Base-by-base conservation (phyloP, 2,797 vertebrate genomes). In the Morus bassanus region DNA sequence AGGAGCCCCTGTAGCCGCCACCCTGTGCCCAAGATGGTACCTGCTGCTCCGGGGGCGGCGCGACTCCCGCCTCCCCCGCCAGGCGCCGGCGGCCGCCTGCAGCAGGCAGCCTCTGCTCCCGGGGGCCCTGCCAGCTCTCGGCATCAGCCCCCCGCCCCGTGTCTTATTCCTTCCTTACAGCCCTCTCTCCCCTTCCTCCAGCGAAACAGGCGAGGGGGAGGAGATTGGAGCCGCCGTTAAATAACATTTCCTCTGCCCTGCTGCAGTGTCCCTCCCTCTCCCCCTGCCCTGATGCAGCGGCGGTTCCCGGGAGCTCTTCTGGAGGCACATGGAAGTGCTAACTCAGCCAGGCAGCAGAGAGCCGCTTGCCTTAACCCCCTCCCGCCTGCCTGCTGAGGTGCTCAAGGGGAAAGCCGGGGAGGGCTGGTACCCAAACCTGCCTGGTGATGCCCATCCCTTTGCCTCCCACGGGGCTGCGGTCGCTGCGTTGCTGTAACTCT, bases 331-430 rank as follows among this genome's bases (percentile, higher is more conserved):
- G 96, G 97, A 95, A 82, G 56, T 0, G 94, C 94, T 63, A 61
- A 41, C 95, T 83, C 96, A 25, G 97, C 78, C 96, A 16, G 48
- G 90, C 91, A 67, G 61, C 85, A 12, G 43, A 4, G 23, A 79
- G 69, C 54, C 7, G 72, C 46, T 27, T 2, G 83, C 89, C 65
- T 97, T 97, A 96, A 97, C 95, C 95, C 90, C 43, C 94, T 93
- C 95, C 1, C 60, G 61, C 41, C 97, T 3, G 78, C 28, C 16
- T 4, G 9, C 51, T 0, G 24, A 43, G 74, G 46, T 43, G 86
- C 79, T 43, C 28, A 50, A 2, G 10, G 22, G 33, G 13, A 6
- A 11, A 13, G 16, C 3, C 9, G 14, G 11, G 2, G 9, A 14
- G 45, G 12, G 1, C 18, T 1, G 25, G 8, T 11, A 24, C n/a